Evolutionary conservation across 2,888 invertebrate species (phyloP).

Genomic region (Apocheima hispidaria): DNA sequence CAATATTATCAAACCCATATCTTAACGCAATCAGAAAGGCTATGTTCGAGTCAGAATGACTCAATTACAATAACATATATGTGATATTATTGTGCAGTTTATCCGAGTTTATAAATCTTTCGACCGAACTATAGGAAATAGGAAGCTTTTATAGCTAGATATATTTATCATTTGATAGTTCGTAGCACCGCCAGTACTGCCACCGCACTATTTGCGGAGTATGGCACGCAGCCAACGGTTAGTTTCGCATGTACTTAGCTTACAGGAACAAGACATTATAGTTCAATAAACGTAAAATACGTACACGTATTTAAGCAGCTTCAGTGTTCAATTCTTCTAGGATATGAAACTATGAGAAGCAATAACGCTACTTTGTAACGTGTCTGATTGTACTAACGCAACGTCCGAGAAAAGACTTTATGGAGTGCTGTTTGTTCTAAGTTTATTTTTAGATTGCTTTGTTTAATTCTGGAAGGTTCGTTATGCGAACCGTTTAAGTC

Average conservation of each 20-base stretch:
- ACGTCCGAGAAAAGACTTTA: not conserved
- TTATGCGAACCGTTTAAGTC: not conserved
- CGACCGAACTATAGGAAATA: not conserved
- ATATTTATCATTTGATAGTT: constrained; percentile 43
- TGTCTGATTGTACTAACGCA: too few relatives aligned
- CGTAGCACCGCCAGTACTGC: constrained; percentile 41
- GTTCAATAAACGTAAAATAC: constrained; percentile 31
- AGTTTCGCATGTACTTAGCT: constrained; percentile 37
- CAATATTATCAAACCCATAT: not conserved
- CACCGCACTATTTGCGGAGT: constrained; percentile 51
- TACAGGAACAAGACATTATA: constrained; percentile 41
- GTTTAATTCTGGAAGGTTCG: not conserved
- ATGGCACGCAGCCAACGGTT: constrained; percentile 52
- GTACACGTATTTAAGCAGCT: constrained; percentile 16
- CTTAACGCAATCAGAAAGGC: not conserved
- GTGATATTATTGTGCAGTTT: not conserved
- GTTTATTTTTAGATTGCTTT: not conserved
- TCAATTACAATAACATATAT: not conserved
- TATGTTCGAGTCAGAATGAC: not conserved
- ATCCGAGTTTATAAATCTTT: not conserved
- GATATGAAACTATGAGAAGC: not conserved
- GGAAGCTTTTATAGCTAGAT: constrained; percentile 13
- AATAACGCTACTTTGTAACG: not conserved
- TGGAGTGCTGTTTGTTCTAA: not conserved
- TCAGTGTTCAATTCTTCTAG: constrained; percentile 12